These are phyloP conservation scores for Macrochelys suwanniensis DNA, from an alignment of 2,797 vertebrate genomes.

Conservation along the genomic window DNA sequence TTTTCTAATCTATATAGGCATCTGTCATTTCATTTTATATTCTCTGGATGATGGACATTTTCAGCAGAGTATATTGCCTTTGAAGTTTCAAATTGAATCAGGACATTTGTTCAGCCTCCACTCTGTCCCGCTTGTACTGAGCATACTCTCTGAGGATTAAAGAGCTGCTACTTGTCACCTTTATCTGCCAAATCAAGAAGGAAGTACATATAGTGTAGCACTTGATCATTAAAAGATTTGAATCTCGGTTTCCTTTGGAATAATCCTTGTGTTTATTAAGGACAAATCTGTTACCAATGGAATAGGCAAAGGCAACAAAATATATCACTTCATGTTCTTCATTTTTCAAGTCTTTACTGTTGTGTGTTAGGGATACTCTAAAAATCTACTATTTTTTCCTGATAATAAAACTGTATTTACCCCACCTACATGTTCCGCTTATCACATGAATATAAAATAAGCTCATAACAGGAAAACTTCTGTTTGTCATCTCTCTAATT, in stretches of 20 bases:
- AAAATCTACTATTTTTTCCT: background rate
- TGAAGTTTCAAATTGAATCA: slow-evolving; percentile 40
- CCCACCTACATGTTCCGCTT: background rate
- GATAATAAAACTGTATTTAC: background rate
- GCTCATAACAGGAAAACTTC: background rate
- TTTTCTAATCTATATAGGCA: slow-evolving; percentile 19
- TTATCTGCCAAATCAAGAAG: slow-evolving; percentile 63
- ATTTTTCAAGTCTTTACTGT: background rate
- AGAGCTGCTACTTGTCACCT: slow-evolving; percentile 52
- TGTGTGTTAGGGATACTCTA: background rate
- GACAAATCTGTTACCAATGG: slow-evolving; percentile 12
- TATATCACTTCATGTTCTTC: background rate
- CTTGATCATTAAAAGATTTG: slow-evolving; percentile 55
- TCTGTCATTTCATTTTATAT: slow-evolving; percentile 50
- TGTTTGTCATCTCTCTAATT: background rate
- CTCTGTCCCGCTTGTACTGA: background rate
- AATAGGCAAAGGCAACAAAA: slow-evolving; percentile 10
- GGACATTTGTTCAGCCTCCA: slow-evolving; percentile 25
- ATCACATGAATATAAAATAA: background rate
- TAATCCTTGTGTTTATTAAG: background rate
- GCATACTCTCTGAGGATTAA: slow-evolving; percentile 44
- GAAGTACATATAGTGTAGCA: slow-evolving; percentile 5
- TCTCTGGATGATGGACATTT: slow-evolving; percentile 36
- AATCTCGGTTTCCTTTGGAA: slow-evolving; percentile 35
- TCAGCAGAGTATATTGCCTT: slow-evolving; percentile 38